Evolutionary conservation across 2,113 vertebrate species (phyloP), one percentile per base, ranked within the genome.

Genomic region (Chloropsis hardwickii): DNA sequence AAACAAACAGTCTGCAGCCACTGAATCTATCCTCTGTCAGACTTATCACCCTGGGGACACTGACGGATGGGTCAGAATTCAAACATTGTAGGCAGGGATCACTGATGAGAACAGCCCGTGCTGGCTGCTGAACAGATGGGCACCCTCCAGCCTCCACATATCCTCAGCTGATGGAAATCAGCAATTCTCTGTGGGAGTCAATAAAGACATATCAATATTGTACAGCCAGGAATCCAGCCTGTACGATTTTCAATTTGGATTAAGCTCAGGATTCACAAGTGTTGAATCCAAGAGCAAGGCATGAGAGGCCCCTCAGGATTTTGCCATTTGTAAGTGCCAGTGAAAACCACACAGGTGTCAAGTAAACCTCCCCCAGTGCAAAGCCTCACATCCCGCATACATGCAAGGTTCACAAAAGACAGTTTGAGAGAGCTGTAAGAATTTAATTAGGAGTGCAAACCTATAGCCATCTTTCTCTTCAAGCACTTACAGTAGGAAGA

Each of bases 1-100:
- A 96, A 97, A 71, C 64, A 95, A 97, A 95, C 79, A 90, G 85
- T 90, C 85, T 80, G 39, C 64, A 87, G 86, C 29, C 83, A 79
- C 65, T 87, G 88, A 92, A 89, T 69, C 73, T 81, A 66, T 82
- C 73, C 64, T 83, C 60, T 76, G 54, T 85, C 72, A 90, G 92
- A 86, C 65, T 96, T 82, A 83, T 33, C 78, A 77, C 87, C 78
- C 94, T 73, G 66, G 39, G 67, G 92, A 94, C 61, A 90, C 24
- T 77, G 54, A 80, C 0, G 51, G 54, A 86, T 88, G 42, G 92
- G 62, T 96, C 58, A 88, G 85, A 57, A 96, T 74, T 96, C 47
- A 83, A 67, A 57, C 62, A 12, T 0, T 67, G 48, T 51, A 80
- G 64, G 13, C 64, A 94, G 79, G 24, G 37, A 51, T 80, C 5